Conservation (phyloP, 2,797 vertebrate species). For the Oreonectes daqikongensis region DNA sequence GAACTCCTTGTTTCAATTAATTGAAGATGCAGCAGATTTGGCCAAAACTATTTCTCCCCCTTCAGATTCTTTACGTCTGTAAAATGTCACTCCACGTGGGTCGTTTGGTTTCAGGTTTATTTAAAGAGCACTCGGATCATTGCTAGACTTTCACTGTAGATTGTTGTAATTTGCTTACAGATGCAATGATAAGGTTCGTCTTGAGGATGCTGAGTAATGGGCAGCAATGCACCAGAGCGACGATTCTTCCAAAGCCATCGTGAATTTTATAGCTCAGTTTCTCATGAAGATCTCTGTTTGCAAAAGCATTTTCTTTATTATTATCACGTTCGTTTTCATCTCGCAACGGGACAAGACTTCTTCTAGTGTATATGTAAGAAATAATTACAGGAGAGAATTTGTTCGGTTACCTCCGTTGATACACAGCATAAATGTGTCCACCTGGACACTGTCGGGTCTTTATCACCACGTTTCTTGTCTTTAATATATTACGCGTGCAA, state of each 20-base stretch:
- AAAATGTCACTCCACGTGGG: constrained; percentile 3
- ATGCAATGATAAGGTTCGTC: constrained; percentile 16
- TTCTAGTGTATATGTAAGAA: not conserved
- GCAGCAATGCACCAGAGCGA: constrained; percentile 54
- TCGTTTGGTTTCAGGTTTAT: not conserved
- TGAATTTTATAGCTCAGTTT: constrained; percentile 31
- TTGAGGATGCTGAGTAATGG: constrained; percentile 59
- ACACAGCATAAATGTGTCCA: not conserved
- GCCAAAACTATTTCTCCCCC: not conserved
- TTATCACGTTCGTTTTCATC: not conserved
- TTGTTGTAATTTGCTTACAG: not conserved
- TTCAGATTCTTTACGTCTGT: not conserved
- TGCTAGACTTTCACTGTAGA: not conserved
- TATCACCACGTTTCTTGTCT: not conserved
- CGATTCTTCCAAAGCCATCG: not conserved
- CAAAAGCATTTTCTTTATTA: not conserved
- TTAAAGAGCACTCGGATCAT: not conserved
- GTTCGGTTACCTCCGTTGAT: no score
- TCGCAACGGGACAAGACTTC: not conserved
- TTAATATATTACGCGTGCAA: not conserved
- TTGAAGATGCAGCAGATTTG: not conserved
- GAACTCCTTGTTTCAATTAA: not conserved
- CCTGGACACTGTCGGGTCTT: not conserved
- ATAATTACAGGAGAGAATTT: not conserved
- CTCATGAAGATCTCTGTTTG: not conserved